Base-by-base conservation (phyloP, 1,140 invertebrate species). In the Palaemon carinicauda region DNA sequence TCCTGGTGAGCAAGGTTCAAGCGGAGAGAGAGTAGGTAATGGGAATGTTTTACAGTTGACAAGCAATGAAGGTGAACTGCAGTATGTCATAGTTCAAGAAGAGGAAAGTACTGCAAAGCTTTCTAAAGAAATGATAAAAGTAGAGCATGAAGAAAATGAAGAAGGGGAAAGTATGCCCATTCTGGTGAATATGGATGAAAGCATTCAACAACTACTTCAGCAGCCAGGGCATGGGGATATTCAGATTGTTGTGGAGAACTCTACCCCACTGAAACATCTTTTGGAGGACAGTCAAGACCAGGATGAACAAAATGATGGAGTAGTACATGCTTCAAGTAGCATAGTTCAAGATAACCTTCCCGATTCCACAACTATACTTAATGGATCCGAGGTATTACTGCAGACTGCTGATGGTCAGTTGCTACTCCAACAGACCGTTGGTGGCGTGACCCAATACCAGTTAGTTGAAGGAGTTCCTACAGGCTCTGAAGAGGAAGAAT, bases 371-470 rank as follows among this genome's bases (percentile, higher is more conserved):
- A 27, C 84, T n/a, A 54, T 86, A 24, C 29, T 86, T 4, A 86
- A 86, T 74, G 84, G 84, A 29, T 86, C 84, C 4, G 77, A 86
- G n/a, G 65, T 86, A 31, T 29, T 86, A 5, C 51, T 80, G 24
- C 84, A 86, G 65, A 86, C 65, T 14, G 60, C 69, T 27, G 84
- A 86, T 80, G 84, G 83, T 10, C 65, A 31, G 56, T 41, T 86
- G 3, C 56, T 86, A n/a, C 54, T 86, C 14, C 83, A 86, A 41
- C 83, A 86, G 19, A 80, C 77, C 21, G 83, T 86, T 51, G 83
- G 83, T 12, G 83, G 83, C 53, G 83, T 86, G 60, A 86, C 84
- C 12, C 84, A 86, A 52, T 86, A 80, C 50, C 84, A 86, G 52
- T 52, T 86, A 24, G 84, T 86, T 24, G 84, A 86, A 27, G 84